Evolutionary conservation across 2,113 vertebrate species (phyloP), one percentile per base, ranked within the genome.

Genomic region (Pterophyllum scalare): DNA sequence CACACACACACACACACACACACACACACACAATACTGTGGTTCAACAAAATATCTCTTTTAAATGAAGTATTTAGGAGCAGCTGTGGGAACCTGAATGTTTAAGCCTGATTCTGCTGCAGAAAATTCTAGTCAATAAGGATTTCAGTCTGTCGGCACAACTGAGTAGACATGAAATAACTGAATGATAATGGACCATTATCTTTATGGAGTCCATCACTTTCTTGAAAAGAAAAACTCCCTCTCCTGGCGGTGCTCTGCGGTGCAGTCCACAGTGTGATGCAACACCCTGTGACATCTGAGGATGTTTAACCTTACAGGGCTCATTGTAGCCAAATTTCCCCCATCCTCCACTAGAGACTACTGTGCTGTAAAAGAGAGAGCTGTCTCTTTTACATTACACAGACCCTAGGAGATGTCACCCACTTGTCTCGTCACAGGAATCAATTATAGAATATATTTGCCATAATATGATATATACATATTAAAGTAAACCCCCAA

Each of bases 181-280:
- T 59, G 24, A 76, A 59, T 67, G 40, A 31, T 9, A 75, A 59
- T 59, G 52, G 59, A 56, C 26, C 19, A 17, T 26, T 49, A 35
- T 72, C 75, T 60, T 31, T 43, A 79, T 72, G 57, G 76, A 88
- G 59, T 75, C 76, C 87, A 80, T 85, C 76, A 79, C 33, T 58
- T 80, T 52, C 72, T 13, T 84, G 59, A 76, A 81, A 57, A 17
- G 74, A 67, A 85, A 88, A 72, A 86, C 91, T 84, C 93, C 93
- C 93, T 91, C 94, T 95, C 87, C 92, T 95, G 94, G 94, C 86
- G 87, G 85, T 3, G 80, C 75, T 86, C 72, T 81, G 91, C 67
- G 94, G 79, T 92, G 87, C 91, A 89, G 14, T 75, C 75, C 67
- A 49, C 8, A 22, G 58, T 60, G 77, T 38, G 67, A 77, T 79